Conservation (phyloP, 2,797 vertebrate genomes). For the Morus bassanus region DNA sequence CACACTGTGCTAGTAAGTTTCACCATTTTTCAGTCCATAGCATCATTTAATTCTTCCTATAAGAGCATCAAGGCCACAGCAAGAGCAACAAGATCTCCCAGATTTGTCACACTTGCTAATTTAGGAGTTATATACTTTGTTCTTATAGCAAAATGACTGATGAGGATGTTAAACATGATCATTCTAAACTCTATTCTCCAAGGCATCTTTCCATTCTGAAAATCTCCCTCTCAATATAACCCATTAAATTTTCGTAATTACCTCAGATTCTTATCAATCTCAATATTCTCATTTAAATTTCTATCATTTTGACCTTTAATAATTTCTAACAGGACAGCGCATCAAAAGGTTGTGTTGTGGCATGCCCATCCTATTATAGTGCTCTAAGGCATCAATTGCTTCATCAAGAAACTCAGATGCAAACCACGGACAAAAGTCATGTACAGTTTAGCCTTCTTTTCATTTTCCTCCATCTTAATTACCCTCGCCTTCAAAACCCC, state of each 20-base stretch:
- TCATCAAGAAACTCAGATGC: not conserved
- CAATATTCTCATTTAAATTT: not conserved
- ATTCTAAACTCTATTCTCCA: not conserved
- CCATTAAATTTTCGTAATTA: not conserved
- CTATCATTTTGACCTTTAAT: not conserved
- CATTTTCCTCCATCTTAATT: not conserved
- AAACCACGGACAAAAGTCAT: not conserved
- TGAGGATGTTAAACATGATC: not conserved
- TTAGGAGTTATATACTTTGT: not conserved
- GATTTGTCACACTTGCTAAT: not conserved
- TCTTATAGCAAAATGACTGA: not conserved
- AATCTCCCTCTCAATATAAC: not conserved
- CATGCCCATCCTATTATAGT: fast-evolving
- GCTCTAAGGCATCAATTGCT: not conserved
- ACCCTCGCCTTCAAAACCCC: not conserved
- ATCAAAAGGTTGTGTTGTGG: not conserved
- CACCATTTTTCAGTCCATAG: not conserved
- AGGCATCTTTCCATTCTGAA: not conserved
- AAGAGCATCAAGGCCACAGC: not conserved
- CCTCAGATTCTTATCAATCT: not conserved
- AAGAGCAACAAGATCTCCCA: not conserved
- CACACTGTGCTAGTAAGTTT: not conserved
- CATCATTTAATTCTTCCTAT: not conserved
- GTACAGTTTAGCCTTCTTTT: not conserved
- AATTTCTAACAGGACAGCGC: fast-evolving